phyloP scores from a whole-genome alignment of 1,140 invertebrate genomes.

The Pemphigus obesinymphae region DNA sequence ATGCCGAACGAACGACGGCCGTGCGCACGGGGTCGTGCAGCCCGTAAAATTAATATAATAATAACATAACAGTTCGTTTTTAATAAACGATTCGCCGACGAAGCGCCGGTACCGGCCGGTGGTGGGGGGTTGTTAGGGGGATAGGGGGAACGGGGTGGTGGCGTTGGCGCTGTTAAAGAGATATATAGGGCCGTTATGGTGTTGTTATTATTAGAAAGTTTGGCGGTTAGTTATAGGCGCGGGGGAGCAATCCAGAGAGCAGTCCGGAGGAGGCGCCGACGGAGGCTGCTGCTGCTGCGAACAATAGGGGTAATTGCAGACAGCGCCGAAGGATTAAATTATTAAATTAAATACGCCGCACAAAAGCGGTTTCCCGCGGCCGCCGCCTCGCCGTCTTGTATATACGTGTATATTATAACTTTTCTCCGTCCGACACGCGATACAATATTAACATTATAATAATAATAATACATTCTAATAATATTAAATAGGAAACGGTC shows the following conservation, averaged over 20 bases:
- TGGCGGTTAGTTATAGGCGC: slow-evolving; percentile 11
- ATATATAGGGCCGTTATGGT: slow-evolving; percentile 36
- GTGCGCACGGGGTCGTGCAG: too few species aligned
- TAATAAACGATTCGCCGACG: too few species aligned
- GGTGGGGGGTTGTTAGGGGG: too few species aligned
- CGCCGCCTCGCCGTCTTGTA: neutral
- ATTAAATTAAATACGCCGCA: slow-evolving; percentile 38
- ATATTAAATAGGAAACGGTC: neutral
- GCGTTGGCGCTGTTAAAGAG: slow-evolving; percentile 21
- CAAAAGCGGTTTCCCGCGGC: slow-evolving; percentile 4
- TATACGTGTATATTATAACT: neutral
- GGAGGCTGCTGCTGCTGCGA: neutral
- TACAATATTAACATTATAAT: neutral
- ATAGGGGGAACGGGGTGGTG: too few species aligned
- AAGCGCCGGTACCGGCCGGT: too few species aligned
- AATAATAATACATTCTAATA: too few species aligned
- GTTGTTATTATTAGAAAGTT: slow-evolving; percentile 40
- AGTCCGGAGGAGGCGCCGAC: neutral
- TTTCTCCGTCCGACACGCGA: neutral
- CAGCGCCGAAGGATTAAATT: slow-evolving; percentile 38
- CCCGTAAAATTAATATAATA: too few species aligned
- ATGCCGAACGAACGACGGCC: too few species aligned
- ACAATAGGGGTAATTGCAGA: slow-evolving; percentile 39
- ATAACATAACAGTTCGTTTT: too few species aligned
- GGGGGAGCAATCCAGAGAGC: neutral